Evolutionary conservation across 2,888 invertebrate genomes (phyloP).

Genomic region (Cataglyphis rosenhaueri): DNA sequence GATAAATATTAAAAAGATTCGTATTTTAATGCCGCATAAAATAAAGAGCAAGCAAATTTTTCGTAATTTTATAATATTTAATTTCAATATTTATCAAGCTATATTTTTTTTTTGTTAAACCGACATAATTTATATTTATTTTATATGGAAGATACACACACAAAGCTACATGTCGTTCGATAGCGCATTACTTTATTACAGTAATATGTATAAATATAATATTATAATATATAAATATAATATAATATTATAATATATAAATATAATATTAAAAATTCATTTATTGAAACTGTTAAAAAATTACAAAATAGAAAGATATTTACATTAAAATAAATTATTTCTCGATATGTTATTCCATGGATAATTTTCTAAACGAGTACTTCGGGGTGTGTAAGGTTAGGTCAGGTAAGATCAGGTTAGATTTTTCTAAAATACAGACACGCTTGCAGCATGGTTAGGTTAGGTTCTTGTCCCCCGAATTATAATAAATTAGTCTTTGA

Average conservation of each 20-base stretch:
- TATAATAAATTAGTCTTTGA: slow-evolving; percentile 50
- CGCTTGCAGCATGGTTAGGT: neutral
- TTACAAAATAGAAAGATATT: neutral
- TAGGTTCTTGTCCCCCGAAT: slow-evolving; percentile 24
- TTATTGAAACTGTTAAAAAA: neutral
- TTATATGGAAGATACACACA: neutral
- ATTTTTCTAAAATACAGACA: slow-evolving; percentile 26
- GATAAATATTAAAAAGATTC: slow-evolving; percentile 3
- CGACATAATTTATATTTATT: slow-evolving; percentile 12
- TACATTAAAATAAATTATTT: slow-evolving; percentile 1
- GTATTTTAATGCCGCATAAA: neutral
- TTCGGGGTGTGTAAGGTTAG: neutral
- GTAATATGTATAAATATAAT: neutral
- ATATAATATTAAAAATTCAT: slow-evolving; percentile 11
- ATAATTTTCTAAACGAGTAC: slow-evolving; percentile 6
- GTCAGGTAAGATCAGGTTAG: neutral
- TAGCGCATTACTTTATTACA: neutral
- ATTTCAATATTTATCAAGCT: slow-evolving; percentile 7
- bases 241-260: too few species aligned
- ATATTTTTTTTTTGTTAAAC: neutral
- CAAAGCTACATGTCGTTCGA: neutral
- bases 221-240: neutral
- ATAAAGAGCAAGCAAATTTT: neutral
- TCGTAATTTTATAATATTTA: neutral
- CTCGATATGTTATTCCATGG: neutral